These are phyloP conservation scores for Pyxicephalus adspersus DNA, from an alignment of 2,113 vertebrate genomes.

Conservation along the genomic window DNA sequence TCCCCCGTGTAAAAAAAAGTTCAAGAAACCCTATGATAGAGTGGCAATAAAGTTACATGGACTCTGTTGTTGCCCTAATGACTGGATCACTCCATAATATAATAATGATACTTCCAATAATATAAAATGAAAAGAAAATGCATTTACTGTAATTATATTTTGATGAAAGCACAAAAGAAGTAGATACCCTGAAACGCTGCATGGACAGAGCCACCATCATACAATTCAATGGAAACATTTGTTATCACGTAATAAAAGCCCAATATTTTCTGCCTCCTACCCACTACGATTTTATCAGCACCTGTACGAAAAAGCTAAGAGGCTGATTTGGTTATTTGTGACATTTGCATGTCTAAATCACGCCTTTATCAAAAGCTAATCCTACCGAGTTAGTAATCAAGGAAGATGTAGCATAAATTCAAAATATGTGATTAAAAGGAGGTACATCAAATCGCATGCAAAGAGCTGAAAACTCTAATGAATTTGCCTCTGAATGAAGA, in stretches of 20 bases:
- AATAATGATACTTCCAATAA: too few relatives aligned
- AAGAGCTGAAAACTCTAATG: slow-evolving; percentile 72
- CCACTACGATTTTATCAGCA: slow-evolving; percentile 37
- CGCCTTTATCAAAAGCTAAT: slow-evolving; percentile 77
- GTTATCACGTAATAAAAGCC: slow-evolving; percentile 4
- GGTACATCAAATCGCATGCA: slow-evolving; percentile 72
- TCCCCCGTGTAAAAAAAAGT: too few relatives aligned
- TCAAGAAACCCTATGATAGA: too few relatives aligned
- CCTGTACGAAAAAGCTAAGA: slow-evolving; percentile 66
- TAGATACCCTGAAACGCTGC: too few relatives aligned
- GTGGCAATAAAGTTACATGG: too few relatives aligned
- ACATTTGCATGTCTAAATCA: slow-evolving; percentile 79
- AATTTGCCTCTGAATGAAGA: slow-evolving; percentile 77
- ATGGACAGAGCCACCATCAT: neutral
- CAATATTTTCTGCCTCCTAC: neutral
- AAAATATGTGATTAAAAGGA: slow-evolving; percentile 83
- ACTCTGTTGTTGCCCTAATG: too few relatives aligned
- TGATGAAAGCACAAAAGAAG: too few relatives aligned
- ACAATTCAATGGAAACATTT: neutral
- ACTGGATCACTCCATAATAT: too few relatives aligned
- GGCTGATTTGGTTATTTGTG: slow-evolving; percentile 70
- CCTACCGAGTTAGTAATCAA: slow-evolving; percentile 84
- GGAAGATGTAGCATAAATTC: slow-evolving; percentile 79
- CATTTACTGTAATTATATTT: too few relatives aligned
- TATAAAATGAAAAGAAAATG: too few relatives aligned